These are phyloP conservation scores for Montipora sp. DNA, from an alignment of 64 coral and sea anemone genomes.

Conservation along the genomic window DNA sequence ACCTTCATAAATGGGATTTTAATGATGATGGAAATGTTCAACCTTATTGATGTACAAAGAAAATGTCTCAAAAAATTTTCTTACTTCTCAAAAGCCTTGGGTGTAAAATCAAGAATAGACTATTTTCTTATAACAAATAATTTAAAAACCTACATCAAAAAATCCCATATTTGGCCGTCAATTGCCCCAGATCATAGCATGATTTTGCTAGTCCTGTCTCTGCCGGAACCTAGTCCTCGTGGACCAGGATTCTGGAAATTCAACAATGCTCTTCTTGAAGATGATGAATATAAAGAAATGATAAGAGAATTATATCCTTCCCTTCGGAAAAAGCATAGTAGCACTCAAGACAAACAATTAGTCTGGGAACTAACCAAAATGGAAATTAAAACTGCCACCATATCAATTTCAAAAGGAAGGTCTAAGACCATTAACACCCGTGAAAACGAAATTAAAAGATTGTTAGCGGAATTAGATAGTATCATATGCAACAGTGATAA, in stretches of 20 bases:
- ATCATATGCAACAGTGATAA: slow-evolving; percentile 1
- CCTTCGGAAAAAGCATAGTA: not conserved
- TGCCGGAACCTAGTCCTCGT: too few relatives aligned
- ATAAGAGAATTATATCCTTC: not conserved
- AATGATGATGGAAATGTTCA: not conserved
- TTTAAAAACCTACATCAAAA: not conserved
- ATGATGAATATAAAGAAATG: too few relatives aligned
- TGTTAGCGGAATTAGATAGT: not conserved
- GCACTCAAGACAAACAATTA: not conserved
- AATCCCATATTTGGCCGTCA: not conserved
- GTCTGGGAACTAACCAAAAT: not conserved
- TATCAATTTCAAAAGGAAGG: not conserved
- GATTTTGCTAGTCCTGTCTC: too few relatives aligned
- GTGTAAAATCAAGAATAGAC: not conserved
- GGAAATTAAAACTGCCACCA: not conserved
- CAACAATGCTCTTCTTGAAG: not conserved
- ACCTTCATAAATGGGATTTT: not conserved
- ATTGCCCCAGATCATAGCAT: not conserved
- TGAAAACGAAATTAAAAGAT: not conserved
- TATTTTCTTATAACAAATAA: not conserved
- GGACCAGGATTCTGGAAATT: not conserved
- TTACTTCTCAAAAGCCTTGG: not conserved
- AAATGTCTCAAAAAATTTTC: not conserved
- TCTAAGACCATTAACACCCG: not conserved
- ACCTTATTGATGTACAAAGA: not conserved